A percentile compares a stretch with the other conserved stretches of the same genome.
Evolutionary conservation across 2,113 vertebrate genomes (phyloP).

Genomic region (Rhineura floridana): DNA sequence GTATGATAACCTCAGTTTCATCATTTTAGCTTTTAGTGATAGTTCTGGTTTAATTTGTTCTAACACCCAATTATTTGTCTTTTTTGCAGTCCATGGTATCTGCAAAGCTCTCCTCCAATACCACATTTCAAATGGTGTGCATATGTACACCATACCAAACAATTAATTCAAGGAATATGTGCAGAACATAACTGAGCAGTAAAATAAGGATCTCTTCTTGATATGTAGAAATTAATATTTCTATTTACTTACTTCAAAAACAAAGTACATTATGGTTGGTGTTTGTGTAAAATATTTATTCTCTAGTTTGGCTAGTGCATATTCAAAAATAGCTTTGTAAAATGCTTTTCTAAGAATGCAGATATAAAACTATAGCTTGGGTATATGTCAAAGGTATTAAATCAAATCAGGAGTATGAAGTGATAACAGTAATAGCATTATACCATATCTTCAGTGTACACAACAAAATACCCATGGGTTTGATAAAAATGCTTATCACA

Average conservation of each 20-base stretch:
- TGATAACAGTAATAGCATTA: constrained; percentile 55
- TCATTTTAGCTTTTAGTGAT: too few species aligned
- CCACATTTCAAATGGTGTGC: too few species aligned
- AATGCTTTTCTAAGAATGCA: constrained; percentile 21
- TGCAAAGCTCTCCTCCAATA: too few species aligned
- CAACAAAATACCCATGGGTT: constrained; percentile 41
- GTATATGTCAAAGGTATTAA: constrained; percentile 47
- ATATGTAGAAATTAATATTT: not conserved
- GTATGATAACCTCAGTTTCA: too few species aligned
- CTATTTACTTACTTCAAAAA: not conserved
- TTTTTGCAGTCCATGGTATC: too few species aligned
- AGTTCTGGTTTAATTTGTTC: too few species aligned
- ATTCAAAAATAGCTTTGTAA: constrained; percentile 12
- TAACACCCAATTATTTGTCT: too few species aligned
- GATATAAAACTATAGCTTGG: constrained; percentile 38
- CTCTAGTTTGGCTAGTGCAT: not conserved
- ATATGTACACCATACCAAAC: not conserved
- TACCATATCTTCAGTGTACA: constrained; percentile 19
- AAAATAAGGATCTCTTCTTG: not conserved
- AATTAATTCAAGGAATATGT: not conserved
- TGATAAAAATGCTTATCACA: constrained; percentile 61
- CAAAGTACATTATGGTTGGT: too few species aligned
- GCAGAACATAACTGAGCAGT: not conserved
- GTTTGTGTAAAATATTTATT: not conserved
- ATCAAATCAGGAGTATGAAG: constrained; percentile 43